Base-by-base conservation (phyloP, 2,113 vertebrate genomes). In the Beaufortia kweichowensis region DNA sequence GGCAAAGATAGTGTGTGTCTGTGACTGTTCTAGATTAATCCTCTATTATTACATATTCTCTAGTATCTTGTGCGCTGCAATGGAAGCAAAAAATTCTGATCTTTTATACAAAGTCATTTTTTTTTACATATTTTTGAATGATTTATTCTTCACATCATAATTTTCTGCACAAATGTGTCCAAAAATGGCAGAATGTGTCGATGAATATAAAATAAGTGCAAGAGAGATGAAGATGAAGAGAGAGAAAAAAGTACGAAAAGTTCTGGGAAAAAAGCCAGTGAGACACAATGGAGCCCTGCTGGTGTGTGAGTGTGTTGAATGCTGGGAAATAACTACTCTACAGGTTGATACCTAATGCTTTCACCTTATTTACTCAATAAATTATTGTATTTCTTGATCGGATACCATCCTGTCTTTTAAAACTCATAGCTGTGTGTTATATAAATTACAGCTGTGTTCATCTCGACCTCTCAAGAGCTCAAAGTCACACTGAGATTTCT, bases 201-300 rank as follows among this genome's bases (percentile, higher is more conserved):
- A 39, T 11, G 15, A 15, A 46, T 12, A 46, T 14, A 46, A 15
- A 15, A 14, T 14, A 17, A 46, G 5, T 17, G 5, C 17, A 15
- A 46, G 48, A 53, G 48, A 53, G 48, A 53, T n/a, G n/a, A 21
- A n/a, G n/a, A 53, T 11, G 11, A 10, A 39, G 48, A 46, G 10
- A 55, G 66, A 55, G 48, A 35, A n/a, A 71, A 71, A 71, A 41
- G 15, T 53, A 70, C n/a, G 53, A 39, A 35, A 59, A 57, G 50
- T 71, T 71, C 68, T 41, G 33, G 68, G 33, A 71, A 41, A 59
- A 26, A 8, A 28, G 29, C 68, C 68, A 59, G 17, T 24, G 21
- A 59, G 31, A 71, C 68, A 35, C 33, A 11, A 69, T 55, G 67
- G 67, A 69, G 67, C 67, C 48, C 67, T 31, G 1, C 5, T 33